Evolutionary conservation across 2,888 invertebrate species (phyloP).

Genomic region (Sclerodermus sp.): DNA sequence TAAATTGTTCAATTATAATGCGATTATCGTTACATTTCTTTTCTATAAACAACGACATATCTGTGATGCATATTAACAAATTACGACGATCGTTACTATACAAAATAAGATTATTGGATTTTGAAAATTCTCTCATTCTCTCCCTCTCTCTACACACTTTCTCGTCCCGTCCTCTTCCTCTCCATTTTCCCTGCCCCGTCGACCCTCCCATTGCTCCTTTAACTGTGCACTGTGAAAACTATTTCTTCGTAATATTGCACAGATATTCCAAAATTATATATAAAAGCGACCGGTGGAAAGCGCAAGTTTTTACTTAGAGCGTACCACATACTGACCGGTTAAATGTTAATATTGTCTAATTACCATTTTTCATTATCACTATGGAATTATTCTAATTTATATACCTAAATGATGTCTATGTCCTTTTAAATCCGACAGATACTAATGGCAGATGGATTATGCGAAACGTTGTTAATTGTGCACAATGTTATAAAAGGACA

Average conservation of each 20-base stretch:
- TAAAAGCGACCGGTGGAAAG: not conserved
- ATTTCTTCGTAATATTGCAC: no score
- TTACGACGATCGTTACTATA: constrained; percentile 14
- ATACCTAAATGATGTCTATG: constrained; percentile 21
- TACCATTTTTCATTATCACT: constrained; percentile 18
- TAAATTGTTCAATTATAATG: no score
- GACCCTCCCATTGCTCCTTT: not conserved
- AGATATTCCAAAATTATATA: no score
- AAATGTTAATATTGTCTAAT: constrained; percentile 17
- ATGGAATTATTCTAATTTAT: constrained; percentile 27
- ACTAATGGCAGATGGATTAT: constrained; percentile 28
- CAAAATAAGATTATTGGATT: not conserved
- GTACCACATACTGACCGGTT: not conserved
- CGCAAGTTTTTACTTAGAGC: not conserved
- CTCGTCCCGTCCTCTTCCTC: no score
- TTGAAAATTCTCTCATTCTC: not conserved
- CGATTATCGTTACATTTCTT: constrained; percentile 8
- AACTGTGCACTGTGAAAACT: no score
- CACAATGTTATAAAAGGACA: constrained; percentile 41
- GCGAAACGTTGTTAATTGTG: constrained; percentile 38
- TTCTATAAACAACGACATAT: constrained; percentile 43
- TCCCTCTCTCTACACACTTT: not conserved
- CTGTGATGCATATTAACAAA: constrained; percentile 43
- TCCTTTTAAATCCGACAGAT: constrained; percentile 27
- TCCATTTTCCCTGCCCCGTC: not conserved